Evolutionary conservation across 2,888 invertebrate genomes (phyloP).

Genomic region (Pristionchus entomophagus): DNA sequence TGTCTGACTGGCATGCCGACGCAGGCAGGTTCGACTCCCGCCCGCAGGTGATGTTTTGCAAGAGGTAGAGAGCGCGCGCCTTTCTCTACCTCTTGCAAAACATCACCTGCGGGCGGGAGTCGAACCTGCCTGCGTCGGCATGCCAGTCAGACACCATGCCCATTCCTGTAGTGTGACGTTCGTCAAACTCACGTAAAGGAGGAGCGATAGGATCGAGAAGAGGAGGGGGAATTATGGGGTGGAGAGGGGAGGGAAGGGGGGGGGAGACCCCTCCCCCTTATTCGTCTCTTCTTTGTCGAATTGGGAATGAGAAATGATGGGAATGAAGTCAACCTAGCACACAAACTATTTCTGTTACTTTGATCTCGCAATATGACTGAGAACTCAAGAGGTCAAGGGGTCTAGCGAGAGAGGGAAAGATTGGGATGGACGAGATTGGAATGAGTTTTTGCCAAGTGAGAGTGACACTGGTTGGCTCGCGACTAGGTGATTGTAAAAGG

Average conservation of each 20-base stretch:
- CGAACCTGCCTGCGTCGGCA: too few species aligned
- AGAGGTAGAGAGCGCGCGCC: too few species aligned
- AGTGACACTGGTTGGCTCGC: neutral
- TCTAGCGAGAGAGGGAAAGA: neutral
- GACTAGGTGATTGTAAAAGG: neutral
- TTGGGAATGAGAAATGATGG: neutral
- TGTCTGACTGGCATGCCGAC: too few species aligned
- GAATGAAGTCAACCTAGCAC: neutral
- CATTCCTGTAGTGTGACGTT: too few species aligned
- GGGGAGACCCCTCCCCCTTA: conserved; percentile 24
- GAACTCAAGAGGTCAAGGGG: conserved; percentile 4
- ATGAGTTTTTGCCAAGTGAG: neutral
- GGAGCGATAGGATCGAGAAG: neutral
- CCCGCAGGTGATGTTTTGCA: too few species aligned
- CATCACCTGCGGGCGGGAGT: too few species aligned
- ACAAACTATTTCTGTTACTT: conserved; percentile 39
- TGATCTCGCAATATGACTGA: neutral
- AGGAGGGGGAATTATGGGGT: neutral
- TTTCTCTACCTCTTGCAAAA: too few species aligned
- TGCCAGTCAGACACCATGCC: too few species aligned
- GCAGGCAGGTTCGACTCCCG: too few species aligned
- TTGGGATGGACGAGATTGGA: neutral
- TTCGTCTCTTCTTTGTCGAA: conserved; percentile 38
- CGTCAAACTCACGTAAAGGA: conserved; percentile 3
- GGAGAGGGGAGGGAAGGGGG: neutral